Evolutionary conservation across 2,888 invertebrate genomes (phyloP).

Genomic region (Drosophila meridiana): DNA sequence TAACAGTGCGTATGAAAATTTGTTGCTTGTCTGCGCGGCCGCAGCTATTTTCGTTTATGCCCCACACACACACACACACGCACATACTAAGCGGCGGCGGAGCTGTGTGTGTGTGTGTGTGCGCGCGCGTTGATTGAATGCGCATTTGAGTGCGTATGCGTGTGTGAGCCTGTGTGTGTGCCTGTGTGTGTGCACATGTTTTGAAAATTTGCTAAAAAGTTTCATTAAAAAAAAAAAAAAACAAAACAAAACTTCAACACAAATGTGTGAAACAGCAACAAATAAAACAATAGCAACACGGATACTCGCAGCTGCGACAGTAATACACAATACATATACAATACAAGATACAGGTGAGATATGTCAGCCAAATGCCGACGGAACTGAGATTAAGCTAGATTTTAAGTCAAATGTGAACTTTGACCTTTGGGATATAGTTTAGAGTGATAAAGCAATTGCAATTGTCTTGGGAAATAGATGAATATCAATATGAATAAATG

Average conservation of each 20-base stretch:
- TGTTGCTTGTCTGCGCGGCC: slow-evolving; percentile 34
- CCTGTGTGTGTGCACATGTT: slow-evolving; percentile 28
- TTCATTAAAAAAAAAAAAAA: slow-evolving; percentile 20
- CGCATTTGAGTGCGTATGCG: slow-evolving; percentile 9
- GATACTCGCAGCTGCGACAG: slow-evolving; percentile 50
- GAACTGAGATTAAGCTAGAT: background rate
- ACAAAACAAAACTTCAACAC: slow-evolving; percentile 17
- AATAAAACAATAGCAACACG: slow-evolving; percentile 42
- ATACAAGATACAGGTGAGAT: slow-evolving; percentile 56
- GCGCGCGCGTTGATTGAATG: slow-evolving; percentile 8
- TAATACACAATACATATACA: slow-evolving; percentile 32
- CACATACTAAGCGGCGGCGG: background rate
- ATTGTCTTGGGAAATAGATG: background rate
- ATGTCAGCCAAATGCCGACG: slow-evolving; percentile 47
- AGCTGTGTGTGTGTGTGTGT: slow-evolving; percentile 5
- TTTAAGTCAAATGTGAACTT: background rate
- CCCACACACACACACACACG: slow-evolving; percentile 17
- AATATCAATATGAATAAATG: too few species aligned
- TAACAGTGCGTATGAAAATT: slow-evolving; percentile 75
- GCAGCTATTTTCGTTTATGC: slow-evolving; percentile 55
- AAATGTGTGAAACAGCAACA: slow-evolving; percentile 7
- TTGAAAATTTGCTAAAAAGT: slow-evolving; percentile 27
- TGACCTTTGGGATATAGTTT: background rate
- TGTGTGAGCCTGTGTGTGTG: slow-evolving; percentile 8
- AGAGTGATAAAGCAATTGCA: background rate